phyloP scores from a whole-genome alignment of 2,888 invertebrate genomes.

The Nomada fucata region DNA sequence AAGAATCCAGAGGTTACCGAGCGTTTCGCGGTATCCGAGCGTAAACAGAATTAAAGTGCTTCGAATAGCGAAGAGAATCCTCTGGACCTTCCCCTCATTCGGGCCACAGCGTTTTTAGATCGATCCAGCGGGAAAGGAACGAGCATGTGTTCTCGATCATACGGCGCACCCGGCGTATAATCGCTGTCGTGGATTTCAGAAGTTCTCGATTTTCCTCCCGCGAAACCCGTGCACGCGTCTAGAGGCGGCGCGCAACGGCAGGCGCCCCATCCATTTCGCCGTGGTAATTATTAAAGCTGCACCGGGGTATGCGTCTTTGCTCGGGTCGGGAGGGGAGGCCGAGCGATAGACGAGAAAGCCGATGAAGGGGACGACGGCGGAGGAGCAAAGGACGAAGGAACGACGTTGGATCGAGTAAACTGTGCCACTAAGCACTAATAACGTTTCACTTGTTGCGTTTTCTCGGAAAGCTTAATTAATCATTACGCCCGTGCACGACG shows the following conservation, averaged over 20 bases:
- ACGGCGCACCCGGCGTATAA: conserved; percentile 35
- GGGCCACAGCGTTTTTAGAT: neutral
- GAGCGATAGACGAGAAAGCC: conserved; percentile 15
- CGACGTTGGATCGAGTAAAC: conserved; percentile 71
- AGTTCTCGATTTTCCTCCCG: conserved; percentile 60
- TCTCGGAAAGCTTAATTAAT: conserved; percentile 82
- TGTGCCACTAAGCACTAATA: conserved; percentile 80
- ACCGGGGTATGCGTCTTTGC: conserved; percentile 31
- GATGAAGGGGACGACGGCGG: neutral
- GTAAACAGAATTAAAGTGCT: conserved; percentile 28
- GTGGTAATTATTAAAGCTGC: conserved; percentile 55
- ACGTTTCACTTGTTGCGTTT: conserved; percentile 80
- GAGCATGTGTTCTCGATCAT: conserved; percentile 53
- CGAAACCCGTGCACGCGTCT: conserved; percentile 30
- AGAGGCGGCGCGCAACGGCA: conserved; percentile 12
- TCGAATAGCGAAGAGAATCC: conserved; percentile 14
- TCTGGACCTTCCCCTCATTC: neutral
- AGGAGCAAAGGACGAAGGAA: conserved; percentile 6
- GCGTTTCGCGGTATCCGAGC: neutral
- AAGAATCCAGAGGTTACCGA: neutral
- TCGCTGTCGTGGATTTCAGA: conserved; percentile 50
- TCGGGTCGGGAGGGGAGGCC: neutral
- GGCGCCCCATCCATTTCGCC: conserved; percentile 56
- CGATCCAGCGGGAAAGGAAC: conserved; percentile 32
- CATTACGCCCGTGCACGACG: conserved; percentile 64